phyloP scores from a whole-genome alignment of 2,113 vertebrate genomes.

The Deroptyus accipitrinus region DNA sequence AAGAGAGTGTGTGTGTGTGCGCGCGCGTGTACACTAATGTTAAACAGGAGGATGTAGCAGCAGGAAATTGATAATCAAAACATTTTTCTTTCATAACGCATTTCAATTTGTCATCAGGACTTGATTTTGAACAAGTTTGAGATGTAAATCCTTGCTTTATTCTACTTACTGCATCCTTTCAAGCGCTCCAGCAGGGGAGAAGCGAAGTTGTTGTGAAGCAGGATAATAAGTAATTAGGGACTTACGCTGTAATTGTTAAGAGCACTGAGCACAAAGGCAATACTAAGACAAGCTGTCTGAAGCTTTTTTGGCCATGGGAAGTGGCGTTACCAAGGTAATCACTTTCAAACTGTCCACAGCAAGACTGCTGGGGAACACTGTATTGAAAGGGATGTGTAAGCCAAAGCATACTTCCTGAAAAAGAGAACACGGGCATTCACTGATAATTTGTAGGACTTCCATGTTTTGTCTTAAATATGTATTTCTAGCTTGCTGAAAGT shows the following conservation, averaged over 20 bases:
- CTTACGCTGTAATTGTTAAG: conserved; percentile 3
- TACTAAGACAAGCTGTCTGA: conserved; percentile 20
- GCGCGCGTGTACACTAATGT: background rate
- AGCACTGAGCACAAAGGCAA: conserved; percentile 47
- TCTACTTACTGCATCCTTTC: conserved; percentile 22
- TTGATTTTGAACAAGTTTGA: conserved; percentile 8
- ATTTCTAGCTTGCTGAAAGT: conserved; percentile 66
- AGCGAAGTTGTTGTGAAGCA: conserved; percentile 54
- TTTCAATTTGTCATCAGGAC: background rate
- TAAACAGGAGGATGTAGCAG: conserved; percentile 22
- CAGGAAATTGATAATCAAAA: conserved; percentile 31
- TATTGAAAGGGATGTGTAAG: conserved; percentile 27
- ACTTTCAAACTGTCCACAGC: conserved; percentile 43
- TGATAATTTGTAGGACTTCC: conserved; percentile 72
- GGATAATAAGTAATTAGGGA: conserved; percentile 63
- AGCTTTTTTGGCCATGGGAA: conserved; percentile 45
- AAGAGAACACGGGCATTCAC: conserved; percentile 60
- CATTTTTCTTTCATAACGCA: conserved; percentile 15
- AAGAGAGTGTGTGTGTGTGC: background rate
- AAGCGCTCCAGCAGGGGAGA: background rate
- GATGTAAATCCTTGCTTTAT: conserved; percentile 42
- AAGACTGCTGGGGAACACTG: conserved; percentile 19
- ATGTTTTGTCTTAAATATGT: conserved; percentile 74
- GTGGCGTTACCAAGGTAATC: conserved; percentile 64
- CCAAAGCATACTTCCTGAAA: conserved; percentile 66